Conservation (phyloP, 2,113 vertebrate genomes). For the Columbina picui region DNA sequence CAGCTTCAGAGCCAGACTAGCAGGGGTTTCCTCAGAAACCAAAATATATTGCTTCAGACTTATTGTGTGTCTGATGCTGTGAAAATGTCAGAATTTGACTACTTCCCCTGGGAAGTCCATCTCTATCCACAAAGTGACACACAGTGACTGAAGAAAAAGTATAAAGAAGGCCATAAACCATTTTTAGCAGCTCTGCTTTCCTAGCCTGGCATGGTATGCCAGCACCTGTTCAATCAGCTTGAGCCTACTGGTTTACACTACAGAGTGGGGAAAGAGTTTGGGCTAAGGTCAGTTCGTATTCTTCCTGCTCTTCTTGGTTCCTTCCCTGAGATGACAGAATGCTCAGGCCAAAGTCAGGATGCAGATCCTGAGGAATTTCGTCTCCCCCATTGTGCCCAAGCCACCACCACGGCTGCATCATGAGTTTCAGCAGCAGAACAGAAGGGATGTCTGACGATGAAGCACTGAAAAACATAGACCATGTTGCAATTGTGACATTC, state of each 20-base stretch:
- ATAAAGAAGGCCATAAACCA: background rate
- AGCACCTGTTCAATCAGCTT: background rate
- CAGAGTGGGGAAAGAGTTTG: background rate
- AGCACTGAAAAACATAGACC: background rate
- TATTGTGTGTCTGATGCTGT: background rate
- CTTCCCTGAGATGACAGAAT: background rate
- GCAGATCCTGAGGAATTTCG: background rate
- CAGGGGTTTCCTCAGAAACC: background rate
- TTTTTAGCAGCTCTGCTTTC: background rate
- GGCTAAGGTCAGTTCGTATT: background rate
- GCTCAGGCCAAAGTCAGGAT: background rate
- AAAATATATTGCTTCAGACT: background rate
- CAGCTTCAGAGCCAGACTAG: background rate
- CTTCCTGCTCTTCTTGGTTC: background rate
- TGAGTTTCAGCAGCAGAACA: background rate
- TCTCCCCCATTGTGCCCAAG: rapidly evolving
- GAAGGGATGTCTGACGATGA: background rate
- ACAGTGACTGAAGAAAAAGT: background rate
- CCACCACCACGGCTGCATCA: background rate
- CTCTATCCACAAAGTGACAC: background rate
- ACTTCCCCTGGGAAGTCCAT: background rate
- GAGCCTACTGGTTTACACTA: background rate
- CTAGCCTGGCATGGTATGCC: background rate
- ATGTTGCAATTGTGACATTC: background rate
- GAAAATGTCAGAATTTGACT: background rate